Evolutionary conservation across 2,888 invertebrate genomes (phyloP), one percentile per base, ranked within the genome.

Genomic region (Frankliniella intonsa): DNA sequence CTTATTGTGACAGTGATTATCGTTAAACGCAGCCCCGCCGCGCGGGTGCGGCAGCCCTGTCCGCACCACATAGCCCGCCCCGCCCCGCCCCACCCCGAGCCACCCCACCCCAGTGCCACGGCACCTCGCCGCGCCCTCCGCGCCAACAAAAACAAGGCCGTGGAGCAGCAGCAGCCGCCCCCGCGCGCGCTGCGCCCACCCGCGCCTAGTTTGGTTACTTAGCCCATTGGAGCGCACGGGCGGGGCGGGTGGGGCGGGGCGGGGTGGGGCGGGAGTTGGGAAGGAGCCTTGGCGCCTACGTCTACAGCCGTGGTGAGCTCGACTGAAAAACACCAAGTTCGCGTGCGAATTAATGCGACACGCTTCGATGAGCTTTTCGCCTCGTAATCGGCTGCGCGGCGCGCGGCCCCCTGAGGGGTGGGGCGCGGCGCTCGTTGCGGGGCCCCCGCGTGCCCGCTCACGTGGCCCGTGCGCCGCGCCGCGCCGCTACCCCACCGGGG

Each of bases 321-420:
- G 62, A 76, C 22, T 22, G 69, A 76, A 76, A 76, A 76, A 76
- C 69, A 76, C 69, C 38, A 76, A 76, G 69, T 76, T 76, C 12
- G 69, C 69, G 69, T 76, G 69, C 69, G 69, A 76, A 76, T 76
- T 76, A 76, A 76, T 76, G 69, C 25, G 69, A 76, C 69, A 76
- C 69, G 69, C 22, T 76, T 76, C 69, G 69, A 76, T 25, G 69
- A 76, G 69, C 69, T 76, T 76, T 25, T n/a, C 69, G 69, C 11
- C 69, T 12, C 25, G 69, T 76, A 76, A 76, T 76, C 69, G 69
- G 69, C 55, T 19, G 69, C 25, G 22, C n/a, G 69, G 22, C 7
- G 14, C 55, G 55, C 17, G 11, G 69, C 69, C n/a, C n/a, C 19
- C 55, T 55, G 14, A 12, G 55, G 55, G 55, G 55, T 17, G 62